These are phyloP conservation scores for Acanthurus lineatus DNA, from an alignment of 2,797 vertebrate genomes.

Conservation along the genomic window DNA sequence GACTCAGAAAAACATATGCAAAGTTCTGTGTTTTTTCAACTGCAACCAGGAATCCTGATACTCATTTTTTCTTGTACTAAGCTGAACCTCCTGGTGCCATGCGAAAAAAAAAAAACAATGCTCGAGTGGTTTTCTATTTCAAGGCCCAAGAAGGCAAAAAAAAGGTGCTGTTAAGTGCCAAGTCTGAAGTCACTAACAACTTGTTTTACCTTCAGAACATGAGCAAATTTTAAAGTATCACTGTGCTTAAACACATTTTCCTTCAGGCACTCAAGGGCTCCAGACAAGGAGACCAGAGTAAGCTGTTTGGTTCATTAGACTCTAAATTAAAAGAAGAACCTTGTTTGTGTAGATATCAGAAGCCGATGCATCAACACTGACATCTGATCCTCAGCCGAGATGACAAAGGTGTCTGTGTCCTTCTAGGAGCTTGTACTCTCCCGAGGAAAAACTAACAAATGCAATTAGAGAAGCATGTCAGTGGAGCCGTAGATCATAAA, in stretches of 20 bases:
- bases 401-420: conserved; percentile 20
- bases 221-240: conserved; percentile 52
- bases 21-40: no score
- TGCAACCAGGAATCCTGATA: no score
- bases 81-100: background rate
- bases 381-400: conserved; percentile 45
- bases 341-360: conserved; percentile 60
- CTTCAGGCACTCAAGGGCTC: conserved; percentile 25
- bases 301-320: conserved; percentile 45
- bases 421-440: background rate
- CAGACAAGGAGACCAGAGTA: conserved; percentile 35
- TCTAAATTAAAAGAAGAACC: conserved; percentile 55
- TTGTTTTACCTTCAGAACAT: conserved; percentile 29
- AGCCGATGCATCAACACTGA: conserved; percentile 56
- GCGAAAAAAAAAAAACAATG: background rate
- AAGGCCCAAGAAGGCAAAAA: background rate
- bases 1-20: no score
- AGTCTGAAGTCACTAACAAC: conserved; percentile 24
- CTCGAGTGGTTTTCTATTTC: background rate
- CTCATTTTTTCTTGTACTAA: no score
- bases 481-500: conserved; percentile 64
- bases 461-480: conserved; percentile 63
- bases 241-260: conserved; percentile 34
- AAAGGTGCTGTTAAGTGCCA: conserved; percentile 24
- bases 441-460: conserved; percentile 45